Evolutionary conservation across 2,888 invertebrate genomes (phyloP), one percentile per base, ranked within the genome.

Genomic region (Muschampia plurimacula): DNA sequence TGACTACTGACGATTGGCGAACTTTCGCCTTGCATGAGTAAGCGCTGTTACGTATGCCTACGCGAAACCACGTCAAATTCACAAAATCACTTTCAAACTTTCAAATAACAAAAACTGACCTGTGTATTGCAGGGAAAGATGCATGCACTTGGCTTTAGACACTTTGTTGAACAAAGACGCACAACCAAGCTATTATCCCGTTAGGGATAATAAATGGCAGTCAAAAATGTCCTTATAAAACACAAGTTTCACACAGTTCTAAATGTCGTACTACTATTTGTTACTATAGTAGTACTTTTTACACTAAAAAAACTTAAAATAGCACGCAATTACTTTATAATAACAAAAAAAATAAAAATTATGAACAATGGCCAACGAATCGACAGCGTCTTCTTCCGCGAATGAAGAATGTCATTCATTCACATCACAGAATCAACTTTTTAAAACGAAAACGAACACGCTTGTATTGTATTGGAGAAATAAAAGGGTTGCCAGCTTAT

Each of bases 111-210:
- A 49, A 52, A 77, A 89, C 92, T 85, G 81, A 95, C 94, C 94
- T 94, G 93, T 85, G 92, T 93, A 92, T 91, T 93, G 93, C 94
- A 92, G 89, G 87, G 90, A 91, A 92, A 95, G 94, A 95, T 95
- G 92, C 95, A 95, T 95, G 94, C 95, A 95, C 95, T 94, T 94
- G 90, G 93, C 93, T 94, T 93, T 89, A 81, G 86, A 90, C 89
- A 93, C 94, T 94, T 89, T 86, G 83, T 79, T 82, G 86, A 93
- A 94, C 93, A 94, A 94, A 93, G 92, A 90, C 87, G 87, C 84
- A 88, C 86, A 91, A 92, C 89, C 89, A 90, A 89, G 92, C 92
- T 89, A 89, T 88, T 93, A 93, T 93, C 94, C 94, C 94, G 94
- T 94, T 93, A 93, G 88, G 93, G 91, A 91, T 91, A 92, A 78